These are phyloP conservation scores for Paralichthys olivaceus DNA, from an alignment of 2,113 vertebrate genomes.

Conservation along the genomic window DNA sequence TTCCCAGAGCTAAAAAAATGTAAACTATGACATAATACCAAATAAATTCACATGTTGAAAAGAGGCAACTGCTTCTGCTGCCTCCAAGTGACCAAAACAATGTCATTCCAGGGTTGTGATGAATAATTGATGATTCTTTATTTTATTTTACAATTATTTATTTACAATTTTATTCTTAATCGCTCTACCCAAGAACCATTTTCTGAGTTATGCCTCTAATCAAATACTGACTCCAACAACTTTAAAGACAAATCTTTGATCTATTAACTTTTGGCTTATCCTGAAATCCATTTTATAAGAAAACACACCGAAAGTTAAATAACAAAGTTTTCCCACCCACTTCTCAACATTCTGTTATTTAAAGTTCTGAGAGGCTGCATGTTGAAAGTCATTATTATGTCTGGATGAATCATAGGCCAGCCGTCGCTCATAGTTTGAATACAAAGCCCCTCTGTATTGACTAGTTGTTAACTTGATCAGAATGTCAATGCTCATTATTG, in stretches of 20 bases:
- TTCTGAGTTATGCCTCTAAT: too few species aligned
- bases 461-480: slow-evolving; percentile 74
- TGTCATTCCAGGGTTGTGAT: not conserved
- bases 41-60: too few species aligned
- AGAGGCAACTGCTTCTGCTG: not conserved
- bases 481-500: slow-evolving; percentile 78
- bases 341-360: not conserved
- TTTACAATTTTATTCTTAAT: too few species aligned
- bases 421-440: slow-evolving; percentile 57
- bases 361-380: not conserved
- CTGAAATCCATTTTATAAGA: not conserved
- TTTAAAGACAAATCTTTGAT: not conserved
- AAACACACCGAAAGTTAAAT: not conserved
- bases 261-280: not conserved
- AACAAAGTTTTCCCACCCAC: not conserved
- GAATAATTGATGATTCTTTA: too few species aligned
- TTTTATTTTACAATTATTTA: too few species aligned
- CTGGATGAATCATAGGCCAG: slow-evolving; percentile 19
- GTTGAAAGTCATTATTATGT: slow-evolving; percentile 13
- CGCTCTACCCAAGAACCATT: too few species aligned
- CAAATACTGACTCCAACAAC: too few species aligned
- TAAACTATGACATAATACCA: too few species aligned
- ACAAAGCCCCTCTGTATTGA: slow-evolving; percentile 57
- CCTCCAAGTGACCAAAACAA: not conserved
- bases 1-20: too few species aligned